phyloP scores from a whole-genome alignment of 1,140 invertebrate species.

The Tetragnatha versicolor region DNA sequence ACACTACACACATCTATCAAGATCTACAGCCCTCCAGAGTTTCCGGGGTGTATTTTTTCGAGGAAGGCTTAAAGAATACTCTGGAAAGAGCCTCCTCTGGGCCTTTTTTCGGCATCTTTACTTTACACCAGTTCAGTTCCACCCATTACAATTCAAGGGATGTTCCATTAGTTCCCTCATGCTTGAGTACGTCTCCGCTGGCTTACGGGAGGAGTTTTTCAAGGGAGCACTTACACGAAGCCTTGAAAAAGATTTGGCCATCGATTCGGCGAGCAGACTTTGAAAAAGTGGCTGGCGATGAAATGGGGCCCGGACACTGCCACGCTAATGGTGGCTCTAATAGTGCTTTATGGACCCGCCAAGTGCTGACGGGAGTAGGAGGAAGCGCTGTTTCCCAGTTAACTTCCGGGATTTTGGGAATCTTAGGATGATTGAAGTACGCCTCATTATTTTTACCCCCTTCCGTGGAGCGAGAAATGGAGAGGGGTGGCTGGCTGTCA shows the following conservation, averaged over 20 bases:
- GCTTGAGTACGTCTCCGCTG: not conserved
- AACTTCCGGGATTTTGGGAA: no score
- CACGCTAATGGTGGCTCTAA: no score
- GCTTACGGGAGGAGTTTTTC: not conserved
- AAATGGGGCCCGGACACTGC: no score
- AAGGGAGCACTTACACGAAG: not conserved
- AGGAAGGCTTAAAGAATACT: not conserved
- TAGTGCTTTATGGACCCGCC: no score
- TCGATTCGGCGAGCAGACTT: constrained; percentile 11
- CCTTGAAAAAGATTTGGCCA: constrained; percentile 11
- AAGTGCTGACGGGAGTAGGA: no score
- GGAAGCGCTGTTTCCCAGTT: no score
- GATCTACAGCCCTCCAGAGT: not conserved
- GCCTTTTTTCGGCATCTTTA: not conserved
- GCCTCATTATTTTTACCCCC: no score
- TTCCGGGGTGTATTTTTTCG: not conserved
- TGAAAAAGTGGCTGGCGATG: not conserved
- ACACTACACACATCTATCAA: not conserved
- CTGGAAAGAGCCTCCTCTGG: not conserved
- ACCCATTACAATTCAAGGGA: constrained; percentile 26
- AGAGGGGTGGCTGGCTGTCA: no score
- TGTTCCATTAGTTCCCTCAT: constrained; percentile 22
- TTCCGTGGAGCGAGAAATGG: no score
- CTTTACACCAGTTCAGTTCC: not conserved
- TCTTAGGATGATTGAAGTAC: no score